phyloP scores from a whole-genome alignment of 2,113 vertebrate species.

The Falco punctatus region DNA sequence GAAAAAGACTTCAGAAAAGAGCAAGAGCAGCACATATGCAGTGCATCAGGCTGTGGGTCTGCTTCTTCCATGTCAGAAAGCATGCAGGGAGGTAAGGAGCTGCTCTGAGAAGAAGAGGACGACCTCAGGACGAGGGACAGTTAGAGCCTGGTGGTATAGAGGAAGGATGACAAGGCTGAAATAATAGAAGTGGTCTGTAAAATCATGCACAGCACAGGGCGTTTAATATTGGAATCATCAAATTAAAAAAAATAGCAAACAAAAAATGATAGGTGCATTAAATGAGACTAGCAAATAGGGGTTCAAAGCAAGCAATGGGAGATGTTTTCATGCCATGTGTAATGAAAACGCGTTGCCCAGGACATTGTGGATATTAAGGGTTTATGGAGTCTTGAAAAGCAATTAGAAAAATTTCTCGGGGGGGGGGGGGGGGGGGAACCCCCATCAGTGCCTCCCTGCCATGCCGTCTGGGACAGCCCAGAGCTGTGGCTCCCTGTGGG shows the following conservation, averaged over 20 bases:
- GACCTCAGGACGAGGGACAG: background rate
- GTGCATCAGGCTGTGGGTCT: background rate
- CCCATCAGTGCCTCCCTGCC: rapidly evolving
- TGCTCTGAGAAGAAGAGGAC: background rate
- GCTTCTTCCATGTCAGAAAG: background rate
- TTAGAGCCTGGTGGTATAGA: background rate
- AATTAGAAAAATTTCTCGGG: background rate
- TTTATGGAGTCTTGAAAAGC: background rate
- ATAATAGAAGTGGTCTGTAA: background rate
- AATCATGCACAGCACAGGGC: background rate
- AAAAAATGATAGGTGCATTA: background rate
- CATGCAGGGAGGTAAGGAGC: background rate
- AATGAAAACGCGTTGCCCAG: background rate
- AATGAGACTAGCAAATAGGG: background rate
- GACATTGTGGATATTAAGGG: background rate
- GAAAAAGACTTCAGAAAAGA: background rate
- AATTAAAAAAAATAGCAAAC: background rate
- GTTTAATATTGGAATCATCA: background rate
- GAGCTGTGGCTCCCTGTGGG: background rate
- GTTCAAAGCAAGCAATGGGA: background rate
- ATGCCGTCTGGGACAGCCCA: background rate
- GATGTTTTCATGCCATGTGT: background rate
- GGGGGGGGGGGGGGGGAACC: rapidly evolving
- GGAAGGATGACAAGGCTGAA: background rate
- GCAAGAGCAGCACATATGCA: background rate